Percentiles rank a stretch among this genome's conserved stretches.
Evolutionary conservation across 2,113 vertebrate genomes (phyloP).

Genomic region (Ceyx margarethae): DNA sequence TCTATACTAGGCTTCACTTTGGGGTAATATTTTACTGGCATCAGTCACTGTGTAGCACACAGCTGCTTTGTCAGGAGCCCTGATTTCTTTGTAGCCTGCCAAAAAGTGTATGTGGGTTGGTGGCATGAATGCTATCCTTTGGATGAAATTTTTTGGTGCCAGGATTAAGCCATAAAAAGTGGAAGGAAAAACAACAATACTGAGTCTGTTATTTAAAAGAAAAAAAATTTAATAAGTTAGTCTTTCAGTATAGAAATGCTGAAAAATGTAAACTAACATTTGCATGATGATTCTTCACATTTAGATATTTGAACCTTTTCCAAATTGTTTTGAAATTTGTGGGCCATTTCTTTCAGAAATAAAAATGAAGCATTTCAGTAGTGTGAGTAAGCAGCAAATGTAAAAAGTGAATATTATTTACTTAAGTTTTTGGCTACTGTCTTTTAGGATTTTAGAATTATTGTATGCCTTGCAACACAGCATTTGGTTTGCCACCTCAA

Average conservation of each 20-base stretch:
- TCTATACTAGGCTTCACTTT: neutral
- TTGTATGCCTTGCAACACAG: neutral
- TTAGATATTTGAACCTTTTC: neutral
- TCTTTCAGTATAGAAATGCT: neutral
- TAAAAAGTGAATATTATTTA: neutral
- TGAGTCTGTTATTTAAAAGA: neutral
- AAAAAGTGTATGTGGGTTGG: constrained; percentile 3
- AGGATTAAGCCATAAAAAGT: neutral
- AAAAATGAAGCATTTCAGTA: neutral
- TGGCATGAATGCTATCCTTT: neutral
- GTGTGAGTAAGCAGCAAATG: neutral
- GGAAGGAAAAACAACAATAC: neutral
- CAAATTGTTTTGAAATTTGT: neutral
- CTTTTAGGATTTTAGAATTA: neutral
- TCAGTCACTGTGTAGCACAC: neutral
- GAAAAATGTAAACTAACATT: neutral
- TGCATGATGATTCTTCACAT: neutral
- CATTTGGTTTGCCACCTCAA: neutral
- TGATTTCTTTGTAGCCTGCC: neutral
- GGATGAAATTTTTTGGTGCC: neutral
- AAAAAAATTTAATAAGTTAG: neutral
- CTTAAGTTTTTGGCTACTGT: neutral
- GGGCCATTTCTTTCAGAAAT: neutral
- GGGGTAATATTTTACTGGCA: neutral
- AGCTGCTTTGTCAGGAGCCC: constrained; percentile 18